Base-by-base conservation (phyloP, 2,113 vertebrate genomes). In the Paralichthys olivaceus region DNA sequence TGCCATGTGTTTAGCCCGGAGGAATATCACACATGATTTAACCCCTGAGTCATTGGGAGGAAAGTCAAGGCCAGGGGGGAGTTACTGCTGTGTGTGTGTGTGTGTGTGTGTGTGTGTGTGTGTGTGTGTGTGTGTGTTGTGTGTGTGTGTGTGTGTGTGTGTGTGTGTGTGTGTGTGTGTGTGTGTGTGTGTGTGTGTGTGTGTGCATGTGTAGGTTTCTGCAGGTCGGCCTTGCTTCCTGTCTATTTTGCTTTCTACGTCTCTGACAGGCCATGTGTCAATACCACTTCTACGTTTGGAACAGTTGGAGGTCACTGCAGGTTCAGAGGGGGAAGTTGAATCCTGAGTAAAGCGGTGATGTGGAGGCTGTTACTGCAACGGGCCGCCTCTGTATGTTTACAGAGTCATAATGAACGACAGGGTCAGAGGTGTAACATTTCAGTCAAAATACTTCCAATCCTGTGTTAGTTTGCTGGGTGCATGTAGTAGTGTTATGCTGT, bases 1-100 rank as follows among this genome's bases (percentile, higher is more conserved):
- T 7, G 55, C 62, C 88, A 80, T 84, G 51, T 87, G 80, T 87
- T 85, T 82, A 14, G 78, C 83, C 83, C 15, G 57, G 15, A 73
- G 79, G 79, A 23, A 63, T 2, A 79, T 61, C 84, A 79, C 72
- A 84, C 75, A 71, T 59, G 81, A 77, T 72, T 84, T 84, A 73
- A 84, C 73, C 70, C 61, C 57, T 72, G 64, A 53, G 75, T 59
- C 69, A 32, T 54, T 12, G 34, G n/a, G 5, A 69, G 57, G 15
- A 75, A 74, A 68, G 32, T 47, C 57, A 43, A 17, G 12, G 60
- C 66, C 71, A 6, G 34, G 59, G 32, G 66, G 58, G 25, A 34
- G 15, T 32, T 51, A 43, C 17, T 61, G 53, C 12, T 29, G 1
- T 57, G 22, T 20, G 8, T 28, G 58, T 12, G 23, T 9, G 23